A percentile compares a stretch with the other conserved stretches of the same genome.
These are phyloP conservation scores for Salminus brasiliensis DNA, from an alignment of 2,113 vertebrate species.

Conservation along the genomic window DNA sequence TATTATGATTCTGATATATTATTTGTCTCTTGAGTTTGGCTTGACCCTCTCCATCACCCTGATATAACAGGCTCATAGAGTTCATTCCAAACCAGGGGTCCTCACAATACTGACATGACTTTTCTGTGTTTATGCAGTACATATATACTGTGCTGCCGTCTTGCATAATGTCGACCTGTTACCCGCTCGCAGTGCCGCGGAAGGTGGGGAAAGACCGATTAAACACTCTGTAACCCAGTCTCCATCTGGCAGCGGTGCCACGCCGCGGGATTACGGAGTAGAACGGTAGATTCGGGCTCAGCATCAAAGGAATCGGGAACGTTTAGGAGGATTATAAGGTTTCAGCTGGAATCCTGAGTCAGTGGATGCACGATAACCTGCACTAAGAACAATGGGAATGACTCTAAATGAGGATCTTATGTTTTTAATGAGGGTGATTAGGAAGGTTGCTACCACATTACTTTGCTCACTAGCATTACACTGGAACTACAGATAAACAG, in stretches of 20 bases:
- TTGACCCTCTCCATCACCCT: too few relatives aligned
- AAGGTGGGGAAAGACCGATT: background rate
- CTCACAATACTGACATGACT: too few relatives aligned
- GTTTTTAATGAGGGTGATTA: too few relatives aligned
- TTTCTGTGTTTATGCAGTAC: too few relatives aligned
- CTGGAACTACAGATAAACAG: too few relatives aligned
- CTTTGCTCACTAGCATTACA: too few relatives aligned
- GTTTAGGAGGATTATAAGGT: conserved; percentile 13
- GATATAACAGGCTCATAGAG: too few relatives aligned
- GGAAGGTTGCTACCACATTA: too few relatives aligned
- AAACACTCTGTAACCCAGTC: background rate
- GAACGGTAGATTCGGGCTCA: background rate
- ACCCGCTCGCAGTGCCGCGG: background rate
- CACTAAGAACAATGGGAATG: background rate
- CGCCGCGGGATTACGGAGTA: background rate
- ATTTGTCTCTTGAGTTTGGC: too few relatives aligned
- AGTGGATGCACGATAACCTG: background rate
- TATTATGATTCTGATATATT: too few relatives aligned
- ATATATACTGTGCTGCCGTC: too few relatives aligned
- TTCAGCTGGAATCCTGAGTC: conserved; percentile 2
- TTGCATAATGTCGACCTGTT: background rate
- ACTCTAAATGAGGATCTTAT: background rate
- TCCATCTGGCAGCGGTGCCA: background rate
- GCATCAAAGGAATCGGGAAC: conserved; percentile 13
- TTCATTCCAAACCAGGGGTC: too few relatives aligned